A percentile compares a stretch with the other conserved stretches of the same genome.
These are phyloP conservation scores for Leptinotarsa haldemani DNA, from an alignment of 2,888 invertebrate genomes.

Conservation along the genomic window DNA sequence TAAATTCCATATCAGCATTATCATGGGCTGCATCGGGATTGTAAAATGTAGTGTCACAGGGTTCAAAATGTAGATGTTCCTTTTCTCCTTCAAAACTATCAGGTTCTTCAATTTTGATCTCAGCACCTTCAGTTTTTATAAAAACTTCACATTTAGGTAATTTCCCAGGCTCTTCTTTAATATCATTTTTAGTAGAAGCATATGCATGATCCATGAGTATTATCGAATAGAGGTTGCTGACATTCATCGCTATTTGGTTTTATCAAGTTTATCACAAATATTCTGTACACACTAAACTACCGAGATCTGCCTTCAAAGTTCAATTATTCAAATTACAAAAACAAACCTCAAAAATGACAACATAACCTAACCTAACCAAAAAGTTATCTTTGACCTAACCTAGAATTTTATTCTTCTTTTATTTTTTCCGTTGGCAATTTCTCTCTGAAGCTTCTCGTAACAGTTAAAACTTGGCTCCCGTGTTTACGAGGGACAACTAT, in stretches of 20 bases:
- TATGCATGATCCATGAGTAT: conserved; percentile 21
- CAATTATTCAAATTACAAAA: too few relatives aligned
- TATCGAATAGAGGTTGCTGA: not conserved
- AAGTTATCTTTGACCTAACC: too few relatives aligned
- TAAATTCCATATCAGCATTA: not conserved
- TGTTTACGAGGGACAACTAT: too few relatives aligned
- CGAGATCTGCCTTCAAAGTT: too few relatives aligned
- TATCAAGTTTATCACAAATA: too few relatives aligned
- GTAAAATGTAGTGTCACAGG: not conserved
- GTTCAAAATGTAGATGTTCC: conserved; percentile 1
- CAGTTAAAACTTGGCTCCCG: too few relatives aligned
- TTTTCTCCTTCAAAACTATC: conserved; percentile 8
- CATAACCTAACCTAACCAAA: too few relatives aligned
- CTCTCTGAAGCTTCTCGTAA: too few relatives aligned
- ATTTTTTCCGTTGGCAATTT: too few relatives aligned
- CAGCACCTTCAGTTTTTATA: conserved; percentile 7
- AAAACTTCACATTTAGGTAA: conserved; percentile 3
- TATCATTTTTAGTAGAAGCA: not conserved
- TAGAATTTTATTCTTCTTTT: too few relatives aligned
- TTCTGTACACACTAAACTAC: too few relatives aligned
- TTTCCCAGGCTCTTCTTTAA: not conserved
- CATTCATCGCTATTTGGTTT: not conserved
- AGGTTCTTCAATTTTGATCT: conserved; percentile 19
- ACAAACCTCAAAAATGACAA: too few relatives aligned
- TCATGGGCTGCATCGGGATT: not conserved